A percentile compares a stretch with the other conserved stretches of the same genome.
Conservation (phyloP, 2,888 invertebrate species). For the Cistogaster globosa region DNA sequence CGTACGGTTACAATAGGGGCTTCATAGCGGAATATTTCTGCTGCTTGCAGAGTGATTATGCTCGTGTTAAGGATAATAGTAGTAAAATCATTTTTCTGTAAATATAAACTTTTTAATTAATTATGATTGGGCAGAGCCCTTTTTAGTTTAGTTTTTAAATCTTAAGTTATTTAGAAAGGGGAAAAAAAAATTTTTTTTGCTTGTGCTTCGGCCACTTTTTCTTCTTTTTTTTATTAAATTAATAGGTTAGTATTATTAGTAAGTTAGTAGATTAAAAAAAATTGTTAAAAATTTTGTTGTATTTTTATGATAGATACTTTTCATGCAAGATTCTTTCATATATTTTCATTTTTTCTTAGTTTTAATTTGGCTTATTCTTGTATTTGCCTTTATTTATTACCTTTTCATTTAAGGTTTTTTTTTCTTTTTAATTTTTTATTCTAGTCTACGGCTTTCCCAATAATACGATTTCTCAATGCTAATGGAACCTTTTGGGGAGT, state of each 20-base stretch:
- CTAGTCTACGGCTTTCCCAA: not conserved
- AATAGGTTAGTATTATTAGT: too few species aligned
- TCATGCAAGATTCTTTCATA: not conserved
- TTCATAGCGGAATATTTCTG: not conserved
- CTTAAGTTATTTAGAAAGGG: too few species aligned
- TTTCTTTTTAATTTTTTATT: too few species aligned
- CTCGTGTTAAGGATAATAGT: not conserved
- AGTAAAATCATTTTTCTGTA: too few species aligned
- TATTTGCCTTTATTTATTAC: too few species aligned
- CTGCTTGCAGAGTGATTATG: not conserved
- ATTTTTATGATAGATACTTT: not conserved
- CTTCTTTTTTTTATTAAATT: too few species aligned
- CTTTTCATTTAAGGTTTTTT: too few species aligned
- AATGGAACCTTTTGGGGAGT: constrained; percentile 6
- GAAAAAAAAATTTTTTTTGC: too few species aligned
- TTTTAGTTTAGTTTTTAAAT: too few species aligned
- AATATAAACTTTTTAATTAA: not conserved
- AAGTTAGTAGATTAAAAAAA: too few species aligned
- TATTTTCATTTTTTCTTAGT: not conserved
- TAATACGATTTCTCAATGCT: constrained; percentile 10
- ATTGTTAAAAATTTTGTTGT: not conserved
- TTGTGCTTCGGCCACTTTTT: too few species aligned
- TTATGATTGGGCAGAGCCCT: not conserved
- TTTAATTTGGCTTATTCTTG: not conserved
- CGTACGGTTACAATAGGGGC: not conserved